Base-by-base conservation (phyloP, 2,888 invertebrate species). In the Polymixis lichenea region DNA sequence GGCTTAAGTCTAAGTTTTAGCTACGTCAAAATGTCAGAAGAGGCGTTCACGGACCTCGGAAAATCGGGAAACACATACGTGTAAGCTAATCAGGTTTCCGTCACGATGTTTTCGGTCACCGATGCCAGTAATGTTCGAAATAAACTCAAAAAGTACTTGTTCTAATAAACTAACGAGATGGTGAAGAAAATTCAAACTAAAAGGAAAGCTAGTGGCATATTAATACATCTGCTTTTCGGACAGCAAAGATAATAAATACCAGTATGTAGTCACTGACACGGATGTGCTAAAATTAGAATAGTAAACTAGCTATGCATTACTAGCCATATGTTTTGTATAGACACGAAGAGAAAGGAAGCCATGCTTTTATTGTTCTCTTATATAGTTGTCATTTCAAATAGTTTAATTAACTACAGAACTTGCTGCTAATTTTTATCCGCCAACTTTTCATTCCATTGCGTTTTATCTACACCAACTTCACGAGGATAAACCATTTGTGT, bases 271-370 rank as follows among this genome's bases (percentile, higher is more conserved):
- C 78, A 60, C n/a, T 53, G 80, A 81, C 68, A 69, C 74, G 74
- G 68, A 84, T 84, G 74, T 80, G 9, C 60, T 84, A 49, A 60
- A 56, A 58, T 60, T 68, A 65, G 32, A 58, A 80, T 53, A 73
- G 15, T 32, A 22, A 72, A 19, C 32, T 67, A 28, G 49, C 11
- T 62, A 55, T 38, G 53, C 15, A 43, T 66, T 13, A 43, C 11
- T 58, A 51, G 53, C 15, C n/a, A 15, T 13, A 51, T 28, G 25
- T 43, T 1, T 43, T 38, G n/a, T 55, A 6, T 22, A 32, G 7
- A 51, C n/a, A 22, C 43, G n/a, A 67, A 75, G 85, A 71, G 85
- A 82, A 84, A 84, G 73, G 74, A 81, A 51, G n/a, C 58, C 13
- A 38, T 43, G 32, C 19, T 75, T 75, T 64, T 53, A 75, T 81